Conservation (phyloP, 1,140 invertebrate genomes). For the Neomicropteryx cornuta region DNA sequence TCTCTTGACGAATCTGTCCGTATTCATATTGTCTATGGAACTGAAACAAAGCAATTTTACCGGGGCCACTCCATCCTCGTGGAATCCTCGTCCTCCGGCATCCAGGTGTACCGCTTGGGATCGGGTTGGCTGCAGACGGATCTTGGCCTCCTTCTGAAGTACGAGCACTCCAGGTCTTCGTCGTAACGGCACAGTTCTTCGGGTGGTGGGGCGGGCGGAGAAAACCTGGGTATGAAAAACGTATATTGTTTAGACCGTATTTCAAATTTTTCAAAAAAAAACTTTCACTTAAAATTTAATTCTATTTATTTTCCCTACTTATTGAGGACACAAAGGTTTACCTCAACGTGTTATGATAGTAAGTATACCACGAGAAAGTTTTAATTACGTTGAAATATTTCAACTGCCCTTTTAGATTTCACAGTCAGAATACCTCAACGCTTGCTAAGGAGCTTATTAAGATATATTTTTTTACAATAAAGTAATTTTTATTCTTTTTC, state of each 20-base stretch:
- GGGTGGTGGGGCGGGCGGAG: constrained; percentile 38
- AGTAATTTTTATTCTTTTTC: too few relatives aligned
- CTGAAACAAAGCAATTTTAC: constrained; percentile 17
- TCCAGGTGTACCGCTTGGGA: constrained; percentile 63
- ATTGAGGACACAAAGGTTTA: background rate
- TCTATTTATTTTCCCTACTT: background rate
- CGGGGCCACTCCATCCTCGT: constrained; percentile 57
- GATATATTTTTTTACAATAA: too few relatives aligned
- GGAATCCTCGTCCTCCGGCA: constrained; percentile 62
- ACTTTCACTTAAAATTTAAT: constrained; percentile 1
- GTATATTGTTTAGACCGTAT: constrained; percentile 18
- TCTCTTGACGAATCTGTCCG: too few relatives aligned
- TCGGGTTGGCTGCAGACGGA: constrained; percentile 57
- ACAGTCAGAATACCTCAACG: background rate
- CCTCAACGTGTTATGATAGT: too few relatives aligned
- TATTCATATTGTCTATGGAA: background rate
- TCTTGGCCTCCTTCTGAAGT: constrained; percentile 63
- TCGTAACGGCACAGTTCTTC: constrained; percentile 46
- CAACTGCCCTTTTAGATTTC: background rate
- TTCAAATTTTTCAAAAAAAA: background rate
- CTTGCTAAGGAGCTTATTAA: too few relatives aligned
- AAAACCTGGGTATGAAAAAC: constrained; percentile 32
- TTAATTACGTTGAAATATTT: background rate
- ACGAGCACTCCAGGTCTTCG: constrained; percentile 61
- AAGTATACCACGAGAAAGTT: too few relatives aligned